Evolutionary conservation across 2,797 vertebrate genomes (phyloP), one percentile per base, ranked within the genome.

Genomic region (Sarcoramphus papa): DNA sequence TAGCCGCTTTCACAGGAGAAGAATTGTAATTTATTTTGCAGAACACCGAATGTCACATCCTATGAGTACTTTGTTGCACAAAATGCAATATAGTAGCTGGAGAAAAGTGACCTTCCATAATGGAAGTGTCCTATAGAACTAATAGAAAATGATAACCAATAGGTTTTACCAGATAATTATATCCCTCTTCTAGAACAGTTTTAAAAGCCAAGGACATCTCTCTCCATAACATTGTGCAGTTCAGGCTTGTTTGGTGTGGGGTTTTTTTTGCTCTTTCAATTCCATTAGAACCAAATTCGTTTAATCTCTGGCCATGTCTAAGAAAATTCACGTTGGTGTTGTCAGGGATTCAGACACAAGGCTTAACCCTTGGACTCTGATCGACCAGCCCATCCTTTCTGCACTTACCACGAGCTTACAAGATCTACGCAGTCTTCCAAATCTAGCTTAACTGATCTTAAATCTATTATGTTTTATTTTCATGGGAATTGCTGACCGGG

Each of bases 101-200:
- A 92, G 92, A 96, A 92, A 91, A 96, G 95, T 96, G 95, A 97
- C 95, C 95, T 97, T 96, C 93, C 94, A 92, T 96, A 96, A 96
- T 95, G 91, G 92, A 96, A 95, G 85, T 96, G 95, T 96, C 95
- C 87, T 87, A 60, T 72, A 85, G 84, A 96, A 92, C 81, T 96
- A 97, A 97, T 95, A 96, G 95, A 95, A 95, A 96, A 97, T 96
- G 48, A 97, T 97, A 97, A 96, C 92, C 95, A 87, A 96, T 94
- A 92, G 89, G 33, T 91, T 96, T 95, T 69, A 85, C 81, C 59
- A 87, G 81, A 41, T 94, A 96, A 97, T 96, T 95, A 90, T 93
- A 96, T 96, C 86, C 75, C 56, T 94, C 91, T 92, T 95, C 84
- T 76, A 60, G 84, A 91, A 89, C 30, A 94, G 65, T 93, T 96